phyloP scores from a whole-genome alignment of 2,113 vertebrate species.

The Nannobrachium achirus region DNA sequence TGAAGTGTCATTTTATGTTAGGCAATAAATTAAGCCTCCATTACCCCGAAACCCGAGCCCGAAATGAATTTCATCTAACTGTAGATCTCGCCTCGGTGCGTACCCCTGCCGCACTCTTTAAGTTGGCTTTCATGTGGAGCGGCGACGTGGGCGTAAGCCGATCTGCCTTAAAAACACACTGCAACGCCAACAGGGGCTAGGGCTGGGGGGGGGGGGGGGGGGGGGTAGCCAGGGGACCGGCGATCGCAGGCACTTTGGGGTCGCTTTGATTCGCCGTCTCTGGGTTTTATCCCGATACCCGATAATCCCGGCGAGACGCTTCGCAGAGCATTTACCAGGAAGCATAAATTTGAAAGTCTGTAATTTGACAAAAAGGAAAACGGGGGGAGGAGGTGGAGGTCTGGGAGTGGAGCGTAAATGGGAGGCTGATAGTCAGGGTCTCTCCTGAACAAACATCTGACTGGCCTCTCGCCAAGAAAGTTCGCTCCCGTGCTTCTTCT shows the following conservation, averaged over 20 bases:
- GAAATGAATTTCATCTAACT: constrained; percentile 66
- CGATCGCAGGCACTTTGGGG: constrained; percentile 40
- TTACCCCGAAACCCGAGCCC: constrained; percentile 73
- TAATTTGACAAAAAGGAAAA: constrained; percentile 68
- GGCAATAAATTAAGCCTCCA: constrained; percentile 74
- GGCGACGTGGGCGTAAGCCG: constrained; percentile 61
- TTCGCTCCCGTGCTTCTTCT: constrained; percentile 11
- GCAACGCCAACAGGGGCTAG: constrained; percentile 22
- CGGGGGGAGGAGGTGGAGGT: neutral
- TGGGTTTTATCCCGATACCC: constrained; percentile 62
- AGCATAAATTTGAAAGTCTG: constrained; percentile 64
- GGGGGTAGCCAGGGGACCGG: constrained; percentile 19
- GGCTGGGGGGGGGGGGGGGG: neutral
- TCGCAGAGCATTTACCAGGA: constrained; percentile 61
- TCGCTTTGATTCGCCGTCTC: constrained; percentile 65
- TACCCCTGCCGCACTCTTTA: constrained; percentile 58
- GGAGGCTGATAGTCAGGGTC: constrained; percentile 49
- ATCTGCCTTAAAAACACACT: constrained; percentile 66
- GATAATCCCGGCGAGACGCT: constrained; percentile 73
- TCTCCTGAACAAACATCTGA: constrained; percentile 34
- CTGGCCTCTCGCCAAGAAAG: constrained; percentile 39
- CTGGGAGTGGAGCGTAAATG: neutral
- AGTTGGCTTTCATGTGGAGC: constrained; percentile 49
- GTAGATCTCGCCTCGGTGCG: constrained; percentile 51
- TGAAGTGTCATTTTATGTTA: constrained; percentile 73